Base-by-base conservation (phyloP, 2,888 invertebrate genomes). In the Eupeodes latifasciatus region DNA sequence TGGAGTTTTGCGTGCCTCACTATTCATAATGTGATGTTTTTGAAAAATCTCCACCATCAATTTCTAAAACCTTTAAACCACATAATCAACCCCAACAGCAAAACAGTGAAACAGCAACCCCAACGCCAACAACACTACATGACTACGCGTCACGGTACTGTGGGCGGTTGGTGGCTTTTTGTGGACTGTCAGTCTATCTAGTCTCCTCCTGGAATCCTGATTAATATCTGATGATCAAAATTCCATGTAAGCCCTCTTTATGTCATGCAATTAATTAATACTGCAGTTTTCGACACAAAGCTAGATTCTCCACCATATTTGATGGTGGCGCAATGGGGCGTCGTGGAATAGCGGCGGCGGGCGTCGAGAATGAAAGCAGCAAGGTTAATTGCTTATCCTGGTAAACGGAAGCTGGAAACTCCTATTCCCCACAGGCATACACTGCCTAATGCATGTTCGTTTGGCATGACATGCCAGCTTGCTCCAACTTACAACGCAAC, bases 211-310 rank as follows among this genome's bases (percentile, higher is more conserved):
- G 47, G 47, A 59, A 59, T 57, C 34, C 47, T 59, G 59, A 72
- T 72, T 59, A 59, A 72, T 72, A 34, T 72, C 57, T 47, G 72
- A 72, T 59, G 72, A 47, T 59, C 72, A 34, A 34, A 27, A 47
- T 72, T 59, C 34, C 16, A 59, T 47, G 57, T 72, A 47, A 72
- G 59, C 27, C 72, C 47, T 34, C 34, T 59, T 47, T 59, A 59
- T 34, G 44, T 47, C 47, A 59, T 59, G 72, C 72, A 72, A 44
- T 72, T 72, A 72, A 59, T 72, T 72, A 72, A 59, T 59, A 47
- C 57, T 59, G 72, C 72, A 72, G 34, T 47, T 57, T 72, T 47
- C 59, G 7, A 44, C 47, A 11, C 34, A 36, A 3, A 47, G 44
- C 57, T 53, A 69, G 44, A 62, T 10, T 12, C 14, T 16, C 11